Conservation (phyloP, 2,888 invertebrate genomes). For the Meganola albula region DNA sequence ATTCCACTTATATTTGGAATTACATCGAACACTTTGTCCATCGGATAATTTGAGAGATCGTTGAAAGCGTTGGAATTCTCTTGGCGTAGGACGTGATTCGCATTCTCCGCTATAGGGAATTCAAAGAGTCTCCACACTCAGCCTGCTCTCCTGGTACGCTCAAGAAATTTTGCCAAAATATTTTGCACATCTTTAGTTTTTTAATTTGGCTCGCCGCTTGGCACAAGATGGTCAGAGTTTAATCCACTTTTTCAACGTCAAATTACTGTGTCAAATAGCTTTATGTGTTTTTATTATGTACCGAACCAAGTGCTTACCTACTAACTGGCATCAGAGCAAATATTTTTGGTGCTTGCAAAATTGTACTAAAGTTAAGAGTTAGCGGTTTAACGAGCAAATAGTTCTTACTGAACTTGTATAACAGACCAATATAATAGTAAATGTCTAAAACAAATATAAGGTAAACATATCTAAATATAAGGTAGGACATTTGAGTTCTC, state of each 20-base stretch:
- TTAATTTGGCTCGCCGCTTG: conserved; percentile 38
- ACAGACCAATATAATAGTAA: too few species aligned
- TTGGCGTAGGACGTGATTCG: conserved; percentile 46
- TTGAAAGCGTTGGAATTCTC: conserved; percentile 38
- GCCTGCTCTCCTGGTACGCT: conserved; percentile 24
- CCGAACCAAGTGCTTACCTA: too few species aligned
- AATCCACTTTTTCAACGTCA: conserved; percentile 20
- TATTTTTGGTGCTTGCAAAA: too few species aligned
- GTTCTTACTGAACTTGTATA: too few species aligned
- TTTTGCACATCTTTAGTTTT: conserved; percentile 40
- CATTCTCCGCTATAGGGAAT: conserved; percentile 40
- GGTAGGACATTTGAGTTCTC: too few species aligned
- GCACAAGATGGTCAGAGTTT: conserved; percentile 25
- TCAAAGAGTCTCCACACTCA: conserved; percentile 33
- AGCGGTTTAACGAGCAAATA: too few species aligned
- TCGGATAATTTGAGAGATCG: conserved; percentile 43
- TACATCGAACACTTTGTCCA: conserved; percentile 35
- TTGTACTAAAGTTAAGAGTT: too few species aligned
- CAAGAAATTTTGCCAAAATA: conserved; percentile 44
- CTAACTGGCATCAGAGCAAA: too few species aligned
- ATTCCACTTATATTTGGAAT: conserved; percentile 29
- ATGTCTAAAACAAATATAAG: too few species aligned
- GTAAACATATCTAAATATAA: too few species aligned
- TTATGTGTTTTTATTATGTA: too few species aligned
- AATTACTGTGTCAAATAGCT: conserved; percentile 11